These are phyloP conservation scores for Pterocles burchelli DNA, from an alignment of 2,113 vertebrate genomes.

Conservation along the genomic window DNA sequence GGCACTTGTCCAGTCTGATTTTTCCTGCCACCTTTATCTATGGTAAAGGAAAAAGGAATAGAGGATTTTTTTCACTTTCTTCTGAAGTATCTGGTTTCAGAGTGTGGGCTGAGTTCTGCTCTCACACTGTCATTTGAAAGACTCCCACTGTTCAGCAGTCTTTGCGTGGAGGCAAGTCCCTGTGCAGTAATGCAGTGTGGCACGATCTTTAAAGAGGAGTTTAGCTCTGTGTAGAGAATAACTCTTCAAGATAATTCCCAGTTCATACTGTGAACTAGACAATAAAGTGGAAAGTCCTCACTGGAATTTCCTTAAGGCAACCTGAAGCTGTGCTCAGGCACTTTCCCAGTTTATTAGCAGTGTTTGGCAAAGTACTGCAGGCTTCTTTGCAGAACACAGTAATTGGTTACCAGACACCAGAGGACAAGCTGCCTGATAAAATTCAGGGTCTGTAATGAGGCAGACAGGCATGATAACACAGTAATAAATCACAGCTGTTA, in stretches of 20 bases:
- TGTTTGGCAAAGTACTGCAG: slow-evolving; percentile 55
- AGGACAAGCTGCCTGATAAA: slow-evolving; percentile 60
- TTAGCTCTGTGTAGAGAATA: not conserved
- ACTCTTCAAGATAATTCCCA: not conserved
- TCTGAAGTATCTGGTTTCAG: not conserved
- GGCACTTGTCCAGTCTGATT: not conserved
- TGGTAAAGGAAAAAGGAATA: not conserved
- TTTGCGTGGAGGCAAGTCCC: not conserved
- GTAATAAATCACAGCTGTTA: slow-evolving; percentile 66
- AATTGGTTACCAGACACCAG: slow-evolving; percentile 51
- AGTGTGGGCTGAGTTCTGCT: not conserved
- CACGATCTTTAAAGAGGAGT: not conserved
- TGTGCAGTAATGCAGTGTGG: slow-evolving; percentile 1
- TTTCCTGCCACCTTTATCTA: not conserved
- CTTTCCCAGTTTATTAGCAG: slow-evolving; percentile 49
- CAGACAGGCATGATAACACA: slow-evolving; percentile 49
- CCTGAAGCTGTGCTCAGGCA: slow-evolving; percentile 24
- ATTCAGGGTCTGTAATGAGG: slow-evolving; percentile 45
- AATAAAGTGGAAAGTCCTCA: slow-evolving; percentile 42
- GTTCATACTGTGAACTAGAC: slow-evolving; percentile 39
- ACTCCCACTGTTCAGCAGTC: not conserved
- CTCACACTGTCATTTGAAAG: not conserved
- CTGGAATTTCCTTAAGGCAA: slow-evolving; percentile 55
- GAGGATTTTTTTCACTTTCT: not conserved
- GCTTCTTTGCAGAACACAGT: slow-evolving; percentile 55